Evolutionary conservation across 2,797 vertebrate genomes (phyloP), one percentile per base, ranked within the genome.

Genomic region (Lophius americanus): DNA sequence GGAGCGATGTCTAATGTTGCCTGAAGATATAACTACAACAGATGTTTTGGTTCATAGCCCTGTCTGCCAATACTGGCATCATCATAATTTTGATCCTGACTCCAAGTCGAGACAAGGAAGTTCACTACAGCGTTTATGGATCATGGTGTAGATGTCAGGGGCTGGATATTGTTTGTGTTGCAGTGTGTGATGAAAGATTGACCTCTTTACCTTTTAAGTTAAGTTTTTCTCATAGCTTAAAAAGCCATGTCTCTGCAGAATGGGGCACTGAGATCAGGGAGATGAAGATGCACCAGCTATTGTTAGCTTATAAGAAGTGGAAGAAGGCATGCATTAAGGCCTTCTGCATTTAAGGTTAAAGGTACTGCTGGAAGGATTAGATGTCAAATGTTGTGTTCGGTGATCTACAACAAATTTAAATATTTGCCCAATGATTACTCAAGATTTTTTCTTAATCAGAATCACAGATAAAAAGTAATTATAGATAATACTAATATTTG

Each of bases 21-120:
- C 81, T 73, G 64, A 67, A 76, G 85, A 60, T 61, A 66, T 33
- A 39, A 51, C 37, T 32, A 59, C 62, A 77, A 42, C 76, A 79
- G 69, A 84, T 87, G 86, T 82, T 89, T 82, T 64, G 68, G 61
- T 84, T 71, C 4, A 3, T 23, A 60, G 76, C 43, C 43, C 48
- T 39, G 58, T 68, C 56, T 72, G 62, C 56, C 54, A 56, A 11
- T 49, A 4, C 49, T 3, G 56, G 13, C 14, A 51, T 62, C 50
- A 43, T 70, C 5, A 1, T 37, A 52, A 50, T 73, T 43, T 50
- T 58, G 67, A 58, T 48, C 55, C 41, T 13, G 60, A 66, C 42
- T 79, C 51, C 38, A 39, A 55, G 56, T 84, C 66, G 39, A 36
- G 64, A 78, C 55, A 54, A 39, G 74, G 55, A 14, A 48, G 51